Evolutionary conservation across 2,888 invertebrate genomes (phyloP).

Genomic region (Drosophila algonquin): DNA sequence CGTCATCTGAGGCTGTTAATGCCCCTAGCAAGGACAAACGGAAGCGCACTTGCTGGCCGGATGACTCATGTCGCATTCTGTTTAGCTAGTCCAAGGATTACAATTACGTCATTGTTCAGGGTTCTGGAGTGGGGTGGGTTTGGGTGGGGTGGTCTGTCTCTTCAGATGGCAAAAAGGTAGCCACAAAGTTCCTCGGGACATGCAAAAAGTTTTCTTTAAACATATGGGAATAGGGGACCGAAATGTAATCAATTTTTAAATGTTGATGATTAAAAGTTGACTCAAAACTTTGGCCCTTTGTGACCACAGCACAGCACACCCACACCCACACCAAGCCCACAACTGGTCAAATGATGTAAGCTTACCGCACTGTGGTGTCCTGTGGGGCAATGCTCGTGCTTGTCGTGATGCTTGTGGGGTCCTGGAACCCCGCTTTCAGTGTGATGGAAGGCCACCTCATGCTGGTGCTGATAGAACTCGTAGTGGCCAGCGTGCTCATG

Average conservation of each 20-base stretch:
- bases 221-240: not conserved
- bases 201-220: slow-evolving; percentile 22
- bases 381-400: slow-evolving; percentile 81
- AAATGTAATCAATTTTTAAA: not conserved
- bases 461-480: slow-evolving; percentile 72
- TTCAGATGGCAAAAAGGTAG: slow-evolving; percentile 17
- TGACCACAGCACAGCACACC: not conserved
- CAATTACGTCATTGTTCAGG: slow-evolving; percentile 60
- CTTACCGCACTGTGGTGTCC: slow-evolving; percentile 82
- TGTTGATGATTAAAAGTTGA: not conserved
- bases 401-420: slow-evolving; percentile 56
- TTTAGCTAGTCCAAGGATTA: slow-evolving; percentile 61
- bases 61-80: slow-evolving; percentile 67
- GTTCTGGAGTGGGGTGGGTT: not conserved
- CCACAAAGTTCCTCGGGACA: not conserved
- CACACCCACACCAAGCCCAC: not conserved
- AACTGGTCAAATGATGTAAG: slow-evolving; percentile 54
- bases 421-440: slow-evolving; percentile 35
- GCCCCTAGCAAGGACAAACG: slow-evolving; percentile 47
- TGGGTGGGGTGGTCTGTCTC: slow-evolving; percentile 5
- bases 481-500: slow-evolving; percentile 60
- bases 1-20: slow-evolving; percentile 68
- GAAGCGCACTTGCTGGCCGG: slow-evolving; percentile 38
- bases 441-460: slow-evolving; percentile 61
- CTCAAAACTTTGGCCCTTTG: not conserved